These are phyloP conservation scores for Melanostigma gelatinosum DNA, from an alignment of 2,113 vertebrate species.

Conservation along the genomic window DNA sequence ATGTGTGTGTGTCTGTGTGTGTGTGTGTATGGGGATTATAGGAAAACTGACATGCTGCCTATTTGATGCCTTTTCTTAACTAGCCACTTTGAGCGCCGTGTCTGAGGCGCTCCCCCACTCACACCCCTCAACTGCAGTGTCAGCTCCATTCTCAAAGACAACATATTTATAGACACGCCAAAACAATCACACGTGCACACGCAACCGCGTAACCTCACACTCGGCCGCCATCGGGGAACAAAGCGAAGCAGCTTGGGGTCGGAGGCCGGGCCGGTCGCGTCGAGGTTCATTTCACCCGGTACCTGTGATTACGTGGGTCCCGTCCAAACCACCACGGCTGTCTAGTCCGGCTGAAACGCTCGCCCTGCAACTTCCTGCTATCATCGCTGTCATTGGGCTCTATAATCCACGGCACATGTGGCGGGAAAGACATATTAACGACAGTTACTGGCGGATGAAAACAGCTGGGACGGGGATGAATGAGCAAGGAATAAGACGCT, in stretches of 20 bases:
- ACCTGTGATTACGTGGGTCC: conserved; percentile 16
- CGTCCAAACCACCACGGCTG: conserved; percentile 28
- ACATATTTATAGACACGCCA: not conserved
- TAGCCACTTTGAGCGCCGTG: not conserved
- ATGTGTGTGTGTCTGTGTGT: not conserved
- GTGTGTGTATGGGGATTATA: not conserved
- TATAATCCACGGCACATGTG: conserved; percentile 56
- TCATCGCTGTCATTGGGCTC: conserved; percentile 29
- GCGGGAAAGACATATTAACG: conserved; percentile 49
- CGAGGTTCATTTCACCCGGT: conserved; percentile 44
- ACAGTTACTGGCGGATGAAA: conserved; percentile 36
- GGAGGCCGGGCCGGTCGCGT: conserved; percentile 29
- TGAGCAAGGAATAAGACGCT: conserved; percentile 42
- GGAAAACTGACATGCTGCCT: conserved; percentile 13
- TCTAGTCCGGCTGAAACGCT: conserved; percentile 10
- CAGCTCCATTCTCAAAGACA: conserved; percentile 9
- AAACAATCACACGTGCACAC: conserved; percentile 38
- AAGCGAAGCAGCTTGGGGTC: conserved; percentile 31
- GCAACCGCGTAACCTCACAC: not conserved
- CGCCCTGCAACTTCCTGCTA: conserved; percentile 56
- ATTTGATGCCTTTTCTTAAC: conserved; percentile 25
- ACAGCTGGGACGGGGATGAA: conserved; percentile 55
- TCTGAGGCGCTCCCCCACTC: not conserved
- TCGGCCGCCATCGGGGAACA: conserved; percentile 64
- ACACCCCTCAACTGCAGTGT: not conserved